Conservation (phyloP, 1,140 invertebrate species). For the Orius insidiosus region DNA sequence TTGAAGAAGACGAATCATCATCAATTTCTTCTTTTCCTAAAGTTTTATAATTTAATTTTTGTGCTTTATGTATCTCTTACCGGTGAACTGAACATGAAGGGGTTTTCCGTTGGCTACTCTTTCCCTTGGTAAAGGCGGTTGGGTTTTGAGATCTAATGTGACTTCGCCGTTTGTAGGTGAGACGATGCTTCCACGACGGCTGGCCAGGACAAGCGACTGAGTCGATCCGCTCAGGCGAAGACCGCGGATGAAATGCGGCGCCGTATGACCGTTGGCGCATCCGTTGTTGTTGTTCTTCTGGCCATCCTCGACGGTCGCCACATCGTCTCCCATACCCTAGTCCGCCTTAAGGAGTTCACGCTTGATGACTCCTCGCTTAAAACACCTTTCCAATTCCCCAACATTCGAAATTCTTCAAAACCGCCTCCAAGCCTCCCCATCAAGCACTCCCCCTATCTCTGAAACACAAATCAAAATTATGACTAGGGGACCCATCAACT, state of each 20-base stretch:
- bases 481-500: too few relatives aligned
- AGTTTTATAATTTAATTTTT: not conserved
- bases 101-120: conserved; percentile 9
- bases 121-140: conserved; percentile 1
- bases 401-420: too few relatives aligned
- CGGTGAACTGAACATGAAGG: conserved; percentile 13
- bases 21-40: conserved; percentile 1
- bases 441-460: too few relatives aligned
- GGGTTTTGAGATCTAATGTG: conserved; percentile 2
- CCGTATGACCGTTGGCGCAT: not conserved
- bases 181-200: conserved; percentile 12
- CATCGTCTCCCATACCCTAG: too few relatives aligned
- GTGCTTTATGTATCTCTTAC: not conserved
- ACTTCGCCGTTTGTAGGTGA: conserved; percentile 14
- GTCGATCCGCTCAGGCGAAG: conserved; percentile 7
- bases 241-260: conserved; percentile 3
- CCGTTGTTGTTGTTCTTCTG: too few relatives aligned
- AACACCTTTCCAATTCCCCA: too few relatives aligned
- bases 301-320: too few relatives aligned
- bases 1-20: conserved; percentile 4
- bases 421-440: too few relatives aligned
- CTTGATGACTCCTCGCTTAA: too few relatives aligned
- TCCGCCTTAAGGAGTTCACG: too few relatives aligned
- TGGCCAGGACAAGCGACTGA: conserved; percentile 9
- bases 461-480: too few relatives aligned